Evolutionary conservation across 2,113 vertebrate species (phyloP), one percentile per base, ranked within the genome.

Genomic region (Bagarius yarrelli): DNA sequence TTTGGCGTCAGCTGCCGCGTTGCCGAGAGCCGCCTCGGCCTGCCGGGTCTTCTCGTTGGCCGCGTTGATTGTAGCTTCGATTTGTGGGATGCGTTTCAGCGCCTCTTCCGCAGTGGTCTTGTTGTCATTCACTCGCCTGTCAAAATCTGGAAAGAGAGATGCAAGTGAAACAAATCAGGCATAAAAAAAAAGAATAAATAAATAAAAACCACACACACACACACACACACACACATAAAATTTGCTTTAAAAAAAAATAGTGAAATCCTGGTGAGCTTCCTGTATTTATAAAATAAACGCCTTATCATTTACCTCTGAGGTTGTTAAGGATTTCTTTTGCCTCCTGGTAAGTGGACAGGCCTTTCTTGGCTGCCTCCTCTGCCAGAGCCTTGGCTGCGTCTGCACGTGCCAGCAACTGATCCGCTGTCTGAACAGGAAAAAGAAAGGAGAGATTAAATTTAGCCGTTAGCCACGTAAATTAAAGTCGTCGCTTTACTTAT

Each of bases 101-200:
- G 98, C 98, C 1, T 97, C 96, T 85, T 98, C 96, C 0, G 98
- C 98, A 0, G 98, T 97, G 0, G 98, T 99, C 90, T 99, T 99
- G 88, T 99, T 99, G 84, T 99, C 97, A 0, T 98, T 98, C 70
- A 99, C 98, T 0, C 97, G 89, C 84, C 85, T 94, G 82, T 99
- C 97, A 0, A 99, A 99, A 86, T 99, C 98, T 99, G 85, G 21
- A 83, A 36, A 47, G 53, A 15, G n/a, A 40, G 32, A 53, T n/a
- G 23, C 2, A 18, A 52, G 57, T 8, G 15, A 8, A 12, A 8
- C 4, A 3, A 8, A 13, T 5, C 2, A 8, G 23, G 0, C 11
- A 69, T 4, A 14, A 15, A 69, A 69, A n/a, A 25, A 5, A 40
- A 44, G 32, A 16, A 11, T 18, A n/a, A n/a, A n/a, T n/a, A n/a